phyloP scores from a whole-genome alignment of 2,888 invertebrate genomes.

The Drosophila longiperda region DNA sequence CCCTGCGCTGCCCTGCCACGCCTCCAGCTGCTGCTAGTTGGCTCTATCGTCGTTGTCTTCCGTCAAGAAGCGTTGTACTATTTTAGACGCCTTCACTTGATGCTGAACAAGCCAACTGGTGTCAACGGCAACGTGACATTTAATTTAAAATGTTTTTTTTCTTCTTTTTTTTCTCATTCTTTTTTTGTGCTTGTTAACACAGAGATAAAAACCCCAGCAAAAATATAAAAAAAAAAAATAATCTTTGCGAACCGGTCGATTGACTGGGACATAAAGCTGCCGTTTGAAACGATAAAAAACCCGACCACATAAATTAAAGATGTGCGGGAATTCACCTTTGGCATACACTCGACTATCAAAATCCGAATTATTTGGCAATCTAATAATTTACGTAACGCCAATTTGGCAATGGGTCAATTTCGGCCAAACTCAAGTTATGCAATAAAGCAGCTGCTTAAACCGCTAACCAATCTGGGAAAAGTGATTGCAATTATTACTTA shows the following conservation, averaged over 20 bases:
- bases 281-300: slow-evolving; percentile 1
- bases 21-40: slow-evolving; percentile 32
- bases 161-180: slow-evolving; percentile 7
- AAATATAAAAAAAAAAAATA: slow-evolving; percentile 9
- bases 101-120: slow-evolving; percentile 70
- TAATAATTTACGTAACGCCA: slow-evolving; percentile 26
- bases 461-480: neutral
- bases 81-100: slow-evolving; percentile 63
- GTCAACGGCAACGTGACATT: slow-evolving; percentile 67
- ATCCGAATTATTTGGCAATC: slow-evolving; percentile 19
- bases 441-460: slow-evolving; percentile 17
- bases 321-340: slow-evolving; percentile 22
- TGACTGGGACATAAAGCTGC: slow-evolving; percentile 7
- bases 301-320: slow-evolving; percentile 3
- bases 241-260: slow-evolving; percentile 27
- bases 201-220: neutral
- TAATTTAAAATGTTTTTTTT: slow-evolving; percentile 65
- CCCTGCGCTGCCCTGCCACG: neutral
- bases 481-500: neutral
- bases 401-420: slow-evolving; percentile 6
- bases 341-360: slow-evolving; percentile 8
- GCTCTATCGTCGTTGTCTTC: slow-evolving; percentile 40
- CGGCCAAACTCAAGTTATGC: slow-evolving; percentile 8
- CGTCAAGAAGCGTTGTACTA: slow-evolving; percentile 58
- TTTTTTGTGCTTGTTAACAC: slow-evolving; percentile 48